These are phyloP conservation scores for Phataginus tricuspis DNA, from an alignment of 2,797 vertebrate genomes.

Conservation along the genomic window DNA sequence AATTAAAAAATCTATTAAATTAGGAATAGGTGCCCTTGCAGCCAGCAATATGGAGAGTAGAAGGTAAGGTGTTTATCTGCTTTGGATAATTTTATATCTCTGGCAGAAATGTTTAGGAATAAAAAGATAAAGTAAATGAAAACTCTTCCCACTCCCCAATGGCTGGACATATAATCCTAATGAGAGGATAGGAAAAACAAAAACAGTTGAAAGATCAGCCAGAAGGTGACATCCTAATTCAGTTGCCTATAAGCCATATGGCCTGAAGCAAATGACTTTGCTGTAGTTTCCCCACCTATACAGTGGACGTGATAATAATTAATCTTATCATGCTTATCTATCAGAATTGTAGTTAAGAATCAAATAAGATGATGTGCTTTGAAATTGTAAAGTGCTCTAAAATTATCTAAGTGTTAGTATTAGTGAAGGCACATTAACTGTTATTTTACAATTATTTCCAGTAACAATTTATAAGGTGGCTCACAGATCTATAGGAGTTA, in stretches of 20 bases:
- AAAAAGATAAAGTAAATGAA: neutral
- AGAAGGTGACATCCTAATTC: constrained; percentile 4
- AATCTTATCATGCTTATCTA: neutral
- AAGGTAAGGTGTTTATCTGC: neutral
- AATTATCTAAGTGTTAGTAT: neutral
- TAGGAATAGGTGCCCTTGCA: neutral
- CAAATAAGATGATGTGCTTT: constrained; percentile 3
- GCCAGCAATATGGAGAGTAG: neutral
- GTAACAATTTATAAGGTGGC: neutral
- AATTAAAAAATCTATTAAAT: neutral
- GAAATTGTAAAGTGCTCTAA: neutral
- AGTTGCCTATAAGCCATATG: neutral
- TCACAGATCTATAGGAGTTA: neutral
- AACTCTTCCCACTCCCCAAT: neutral
- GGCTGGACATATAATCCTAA: neutral
- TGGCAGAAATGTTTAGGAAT: neutral
- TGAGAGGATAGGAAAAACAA: neutral
- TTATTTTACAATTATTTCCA: constrained; percentile 18
- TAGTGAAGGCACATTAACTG: neutral
- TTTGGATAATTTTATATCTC: constrained; percentile 21
- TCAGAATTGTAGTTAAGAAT: constrained; percentile 1
- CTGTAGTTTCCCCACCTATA: neutral
- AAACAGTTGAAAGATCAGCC: neutral
- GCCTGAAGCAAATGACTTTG: neutral
- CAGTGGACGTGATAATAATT: neutral